Conservation (phyloP, 1,140 invertebrate genomes). For the Bilobella aurantiaca region DNA sequence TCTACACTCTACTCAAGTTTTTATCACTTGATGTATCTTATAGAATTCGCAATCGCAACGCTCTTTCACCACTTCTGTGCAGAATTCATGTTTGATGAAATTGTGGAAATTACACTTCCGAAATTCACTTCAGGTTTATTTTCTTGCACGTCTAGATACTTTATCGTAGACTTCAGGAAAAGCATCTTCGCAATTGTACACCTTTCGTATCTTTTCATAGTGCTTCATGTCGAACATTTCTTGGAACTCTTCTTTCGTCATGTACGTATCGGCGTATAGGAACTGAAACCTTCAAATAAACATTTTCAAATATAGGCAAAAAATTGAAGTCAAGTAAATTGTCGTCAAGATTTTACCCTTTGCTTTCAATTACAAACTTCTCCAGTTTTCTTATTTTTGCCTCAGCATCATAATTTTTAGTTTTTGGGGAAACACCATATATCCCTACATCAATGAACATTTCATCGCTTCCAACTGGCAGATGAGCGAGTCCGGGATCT, state of each 20-base stretch:
- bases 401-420: background rate
- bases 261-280: conserved; percentile 71
- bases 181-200: conserved; percentile 53
- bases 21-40: no score
- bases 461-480: background rate
- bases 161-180: conserved; percentile 76
- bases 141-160: conserved; percentile 54
- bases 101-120: no score
- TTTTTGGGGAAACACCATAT: background rate
- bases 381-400: background rate
- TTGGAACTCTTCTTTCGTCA: conserved; percentile 61
- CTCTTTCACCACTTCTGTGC: no score
- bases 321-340: background rate
- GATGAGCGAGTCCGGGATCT: conserved; percentile 47
- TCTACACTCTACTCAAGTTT: no score
- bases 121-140: no score
- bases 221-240: conserved; percentile 68
- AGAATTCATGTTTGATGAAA: no score
- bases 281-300: conserved; percentile 54
- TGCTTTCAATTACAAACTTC: background rate
- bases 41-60: no score
- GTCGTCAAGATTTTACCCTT: conserved; percentile 41
- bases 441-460: background rate
- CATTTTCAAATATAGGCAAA: background rate
- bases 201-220: conserved; percentile 57